Conservation (phyloP, 2,113 vertebrate species). For the Saimiri boliviensis region DNA sequence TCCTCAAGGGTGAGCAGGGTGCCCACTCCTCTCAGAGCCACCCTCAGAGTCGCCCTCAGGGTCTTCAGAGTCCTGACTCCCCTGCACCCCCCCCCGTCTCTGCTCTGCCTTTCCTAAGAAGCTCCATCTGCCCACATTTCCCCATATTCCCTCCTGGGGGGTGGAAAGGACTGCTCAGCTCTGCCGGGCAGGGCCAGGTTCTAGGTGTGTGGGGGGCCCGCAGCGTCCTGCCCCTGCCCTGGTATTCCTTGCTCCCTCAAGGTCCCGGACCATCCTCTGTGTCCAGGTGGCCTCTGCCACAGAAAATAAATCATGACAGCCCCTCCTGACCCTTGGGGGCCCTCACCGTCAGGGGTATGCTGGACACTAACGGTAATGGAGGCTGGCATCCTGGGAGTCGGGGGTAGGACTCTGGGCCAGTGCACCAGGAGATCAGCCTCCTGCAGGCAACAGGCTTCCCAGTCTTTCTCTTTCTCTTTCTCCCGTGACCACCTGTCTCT, state of each 20-base stretch:
- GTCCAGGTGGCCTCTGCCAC: neutral
- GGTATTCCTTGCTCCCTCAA: neutral
- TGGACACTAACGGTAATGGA: accelerated
- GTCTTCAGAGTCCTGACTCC: neutral
- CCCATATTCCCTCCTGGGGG: accelerated
- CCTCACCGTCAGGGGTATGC: neutral
- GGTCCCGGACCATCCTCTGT: accelerated
- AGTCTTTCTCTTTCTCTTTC: neutral
- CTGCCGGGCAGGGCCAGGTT: accelerated
- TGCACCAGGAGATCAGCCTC: neutral
- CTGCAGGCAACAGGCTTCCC: neutral
- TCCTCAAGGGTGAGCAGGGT: accelerated
- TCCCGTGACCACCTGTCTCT: neutral
- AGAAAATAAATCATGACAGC: accelerated
- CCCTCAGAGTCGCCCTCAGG: too few species aligned
- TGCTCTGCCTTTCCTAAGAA: neutral
- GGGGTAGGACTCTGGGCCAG: too few species aligned
- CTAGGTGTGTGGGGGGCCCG: neutral
- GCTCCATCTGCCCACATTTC: neutral
- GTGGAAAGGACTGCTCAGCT: neutral
- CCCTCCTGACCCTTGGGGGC: too few species aligned
- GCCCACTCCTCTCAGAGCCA: accelerated
- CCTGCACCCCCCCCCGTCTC: accelerated
- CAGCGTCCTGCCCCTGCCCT: neutral
- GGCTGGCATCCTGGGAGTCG: too few species aligned